A percentile compares a stretch with the other conserved stretches of the same genome.
Evolutionary conservation across 2,888 invertebrate species (phyloP).

Genomic region (Epistrophella euchroma): DNA sequence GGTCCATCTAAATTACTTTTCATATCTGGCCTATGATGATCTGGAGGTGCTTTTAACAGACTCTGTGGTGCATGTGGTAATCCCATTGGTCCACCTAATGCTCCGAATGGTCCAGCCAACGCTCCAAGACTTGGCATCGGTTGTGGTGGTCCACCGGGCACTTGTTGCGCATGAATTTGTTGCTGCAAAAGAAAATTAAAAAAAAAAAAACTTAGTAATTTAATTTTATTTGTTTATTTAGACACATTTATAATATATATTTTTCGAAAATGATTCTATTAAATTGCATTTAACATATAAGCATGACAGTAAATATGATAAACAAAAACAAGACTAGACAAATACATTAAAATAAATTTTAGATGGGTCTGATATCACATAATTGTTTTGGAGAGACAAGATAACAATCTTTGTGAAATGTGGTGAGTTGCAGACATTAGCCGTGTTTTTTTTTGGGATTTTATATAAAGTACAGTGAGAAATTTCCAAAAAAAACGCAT

Average conservation of each 20-base stretch:
- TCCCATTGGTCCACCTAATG: constrained; percentile 83
- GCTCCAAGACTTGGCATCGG: constrained; percentile 85
- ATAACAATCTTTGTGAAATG: too few species aligned
- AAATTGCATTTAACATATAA: constrained; percentile 65
- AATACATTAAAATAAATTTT: constrained; percentile 9
- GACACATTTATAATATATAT: background rate
- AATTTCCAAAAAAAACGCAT: too few species aligned
- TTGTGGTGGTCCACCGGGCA: constrained; percentile 86
- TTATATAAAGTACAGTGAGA: too few species aligned
- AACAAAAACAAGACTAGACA: background rate
- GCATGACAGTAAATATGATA: constrained; percentile 35
- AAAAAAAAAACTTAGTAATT: constrained; percentile 30
- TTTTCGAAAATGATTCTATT: constrained; percentile 7
- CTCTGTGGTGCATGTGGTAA: constrained; percentile 84
- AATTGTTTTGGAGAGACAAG: too few species aligned
- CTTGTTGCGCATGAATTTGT: constrained; percentile 95
- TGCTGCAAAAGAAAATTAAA: constrained; percentile 86
- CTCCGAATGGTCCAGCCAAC: constrained; percentile 82
- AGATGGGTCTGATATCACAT: background rate
- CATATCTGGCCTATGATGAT: constrained; percentile 84
- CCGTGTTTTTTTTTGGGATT: too few species aligned
- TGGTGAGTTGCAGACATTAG: too few species aligned
- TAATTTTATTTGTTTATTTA: constrained; percentile 35
- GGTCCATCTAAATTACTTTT: constrained; percentile 85
- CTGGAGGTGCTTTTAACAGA: constrained; percentile 83